Percentiles rank a stretch among this genome's conserved stretches.
Conservation (phyloP, 2,888 invertebrate species). For the Athalia rosae region DNA sequence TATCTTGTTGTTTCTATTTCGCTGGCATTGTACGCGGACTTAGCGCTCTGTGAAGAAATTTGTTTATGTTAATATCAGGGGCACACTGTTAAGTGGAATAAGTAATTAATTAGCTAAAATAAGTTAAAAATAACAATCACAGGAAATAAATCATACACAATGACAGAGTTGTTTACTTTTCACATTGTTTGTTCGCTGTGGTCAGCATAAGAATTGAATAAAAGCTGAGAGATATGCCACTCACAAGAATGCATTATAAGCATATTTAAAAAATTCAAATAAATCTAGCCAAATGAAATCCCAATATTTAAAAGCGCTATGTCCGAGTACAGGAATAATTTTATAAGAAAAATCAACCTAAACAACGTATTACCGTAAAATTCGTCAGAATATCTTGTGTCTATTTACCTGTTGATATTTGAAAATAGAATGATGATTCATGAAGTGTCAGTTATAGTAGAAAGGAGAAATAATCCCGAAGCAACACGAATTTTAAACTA, state of each 20-base stretch:
- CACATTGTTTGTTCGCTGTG: slow-evolving; percentile 18
- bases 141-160: no score
- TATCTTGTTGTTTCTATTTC: not conserved
- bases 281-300: not conserved
- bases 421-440: slow-evolving; percentile 37
- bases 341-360: not conserved
- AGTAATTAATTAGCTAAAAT: no score
- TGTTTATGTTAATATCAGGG: no score
- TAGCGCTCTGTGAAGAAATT: not conserved
- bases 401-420: slow-evolving; percentile 25
- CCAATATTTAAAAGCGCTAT: not conserved
- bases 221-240: no score
- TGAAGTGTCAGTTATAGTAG: not conserved
- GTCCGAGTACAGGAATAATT: not conserved
- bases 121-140: no score
- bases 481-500: slow-evolving; percentile 16
- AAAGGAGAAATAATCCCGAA: slow-evolving; percentile 15
- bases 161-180: slow-evolving; percentile 9
- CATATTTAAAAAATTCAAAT: no score
- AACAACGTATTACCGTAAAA: not conserved
- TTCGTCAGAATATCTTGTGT: slow-evolving; percentile 1
- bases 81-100: no score
- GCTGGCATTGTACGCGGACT: not conserved
- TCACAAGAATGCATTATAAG: no score
- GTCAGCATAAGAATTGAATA: slow-evolving; percentile 25